Percentiles rank a stretch among this genome's conserved stretches.
These are phyloP conservation scores for Guaruba guarouba DNA, from an alignment of 2,113 vertebrate species.

Conservation along the genomic window DNA sequence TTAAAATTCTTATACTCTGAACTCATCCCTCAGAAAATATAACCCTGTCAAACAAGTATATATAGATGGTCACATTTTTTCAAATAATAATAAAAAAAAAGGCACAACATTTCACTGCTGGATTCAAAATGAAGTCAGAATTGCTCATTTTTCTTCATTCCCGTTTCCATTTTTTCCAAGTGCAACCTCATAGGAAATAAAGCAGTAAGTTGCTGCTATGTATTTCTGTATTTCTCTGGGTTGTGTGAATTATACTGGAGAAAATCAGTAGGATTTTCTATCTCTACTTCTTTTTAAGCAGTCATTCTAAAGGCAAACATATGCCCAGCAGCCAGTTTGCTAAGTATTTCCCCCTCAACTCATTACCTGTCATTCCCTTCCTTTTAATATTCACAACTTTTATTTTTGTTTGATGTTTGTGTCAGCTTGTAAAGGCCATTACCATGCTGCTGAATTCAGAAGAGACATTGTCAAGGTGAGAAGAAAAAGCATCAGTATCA, in stretches of 20 bases:
- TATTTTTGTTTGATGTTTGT: not conserved
- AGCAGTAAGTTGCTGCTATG: not conserved
- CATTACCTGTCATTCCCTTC: not conserved
- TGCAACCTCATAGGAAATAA: not conserved
- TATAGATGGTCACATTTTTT: not conserved
- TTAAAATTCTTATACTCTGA: not conserved
- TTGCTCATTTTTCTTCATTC: not conserved
- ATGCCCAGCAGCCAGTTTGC: not conserved
- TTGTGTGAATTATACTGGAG: not conserved
- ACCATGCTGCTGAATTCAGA: not conserved
- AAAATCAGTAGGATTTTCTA: not conserved
- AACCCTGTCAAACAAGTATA: not conserved
- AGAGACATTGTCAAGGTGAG: not conserved
- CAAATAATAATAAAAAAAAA: not conserved
- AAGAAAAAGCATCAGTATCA: not conserved
- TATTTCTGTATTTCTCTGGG: not conserved
- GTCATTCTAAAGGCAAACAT: not conserved
- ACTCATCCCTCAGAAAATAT: not conserved
- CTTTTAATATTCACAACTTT: slow-evolving; percentile 21
- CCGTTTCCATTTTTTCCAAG: not conserved
- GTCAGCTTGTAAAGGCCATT: slow-evolving; percentile 23
- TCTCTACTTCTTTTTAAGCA: not conserved
- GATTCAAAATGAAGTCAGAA: not conserved
- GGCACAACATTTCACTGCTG: not conserved
- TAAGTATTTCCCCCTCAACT: not conserved